Evolutionary conservation across 2,888 invertebrate species (phyloP), one percentile per base, ranked within the genome.

Genomic region (Andricus quercusramuli): DNA sequence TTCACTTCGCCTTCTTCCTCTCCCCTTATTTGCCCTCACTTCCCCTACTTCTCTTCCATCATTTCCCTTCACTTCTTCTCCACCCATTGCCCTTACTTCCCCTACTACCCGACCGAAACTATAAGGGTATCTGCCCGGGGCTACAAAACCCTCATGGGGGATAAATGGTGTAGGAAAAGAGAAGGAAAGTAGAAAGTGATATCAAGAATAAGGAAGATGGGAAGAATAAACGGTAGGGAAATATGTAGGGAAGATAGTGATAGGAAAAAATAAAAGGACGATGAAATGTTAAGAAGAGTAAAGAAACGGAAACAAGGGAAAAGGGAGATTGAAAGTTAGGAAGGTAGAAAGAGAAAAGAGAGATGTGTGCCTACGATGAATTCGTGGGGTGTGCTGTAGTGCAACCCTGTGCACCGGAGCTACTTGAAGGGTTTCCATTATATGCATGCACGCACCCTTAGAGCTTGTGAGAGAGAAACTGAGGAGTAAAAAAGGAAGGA

Each of bases 391-490:
- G 82, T 83, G 78, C 78, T 79, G 51, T 47, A 70, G 66, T 78
- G 80, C 77, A 77, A 70, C 64, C 83, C 81, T 78, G 80, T 82
- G 70, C 80, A 83, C 78, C 83, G 87, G 88, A 89, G 89, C 88
- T 90, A 90, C 91, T 92, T 91, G 90, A 91, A 90, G 91, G 92
- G 91, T 89, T 92, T 92, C 92, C 90, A 90, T 91, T 91, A 91
- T 91, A 90, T 89, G 90, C 91, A 89, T 89, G 87, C 89, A 88
- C 88, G 89, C 89, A 89, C 90, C 88, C 89, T 81, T 80, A 77
- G 76, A 81, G 74, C 56, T 56, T 32, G 56, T 29, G 29, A 51
- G 51, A 56, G 51, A 74, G 32, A 56, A 74, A 74, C 51, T 74
- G 74, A 70, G 68, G 13, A 56, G 29, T 25, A 62, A 29, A 74